These are phyloP conservation scores for Tetraneura akinire DNA, from an alignment of 1,140 invertebrate genomes.

Conservation along the genomic window DNA sequence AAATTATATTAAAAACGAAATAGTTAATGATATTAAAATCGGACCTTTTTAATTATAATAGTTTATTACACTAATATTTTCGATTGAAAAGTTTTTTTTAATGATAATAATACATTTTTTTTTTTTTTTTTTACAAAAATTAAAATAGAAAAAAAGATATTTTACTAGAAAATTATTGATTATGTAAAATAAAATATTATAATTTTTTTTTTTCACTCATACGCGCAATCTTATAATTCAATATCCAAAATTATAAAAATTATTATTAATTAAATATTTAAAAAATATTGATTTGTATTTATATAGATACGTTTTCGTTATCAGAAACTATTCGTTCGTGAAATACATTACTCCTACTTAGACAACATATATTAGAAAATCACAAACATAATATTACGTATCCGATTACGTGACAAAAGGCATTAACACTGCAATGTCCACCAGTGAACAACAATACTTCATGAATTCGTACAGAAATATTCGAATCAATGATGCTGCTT, in stretches of 20 bases:
- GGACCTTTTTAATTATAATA: constrained; percentile 15
- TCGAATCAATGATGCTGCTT: neutral
- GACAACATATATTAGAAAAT: neutral
- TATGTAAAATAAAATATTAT: too few species aligned
- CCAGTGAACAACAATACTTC: neutral
- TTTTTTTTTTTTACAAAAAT: neutral
- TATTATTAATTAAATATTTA: too few species aligned
- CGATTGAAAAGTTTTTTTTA: neutral
- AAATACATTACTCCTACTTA: neutral
- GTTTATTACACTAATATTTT: neutral
- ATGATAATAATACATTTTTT: neutral
- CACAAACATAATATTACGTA: neutral
- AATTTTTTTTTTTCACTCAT: too few species aligned
- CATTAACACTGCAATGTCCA: constrained; percentile 16
- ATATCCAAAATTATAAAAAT: too few species aligned
- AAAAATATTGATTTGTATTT: too few species aligned
- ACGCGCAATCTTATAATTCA: too few species aligned
- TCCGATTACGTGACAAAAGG: neutral
- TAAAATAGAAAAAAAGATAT: neutral
- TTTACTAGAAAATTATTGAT: too few species aligned
- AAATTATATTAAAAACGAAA: constrained; percentile 28
- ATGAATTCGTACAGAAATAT: neutral
- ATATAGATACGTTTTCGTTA: neutral
- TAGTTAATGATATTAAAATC: constrained; percentile 16
- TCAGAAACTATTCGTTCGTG: neutral